phyloP scores from a whole-genome alignment of 2,888 invertebrate genomes.

The Cataglyphis rosenhaueri region DNA sequence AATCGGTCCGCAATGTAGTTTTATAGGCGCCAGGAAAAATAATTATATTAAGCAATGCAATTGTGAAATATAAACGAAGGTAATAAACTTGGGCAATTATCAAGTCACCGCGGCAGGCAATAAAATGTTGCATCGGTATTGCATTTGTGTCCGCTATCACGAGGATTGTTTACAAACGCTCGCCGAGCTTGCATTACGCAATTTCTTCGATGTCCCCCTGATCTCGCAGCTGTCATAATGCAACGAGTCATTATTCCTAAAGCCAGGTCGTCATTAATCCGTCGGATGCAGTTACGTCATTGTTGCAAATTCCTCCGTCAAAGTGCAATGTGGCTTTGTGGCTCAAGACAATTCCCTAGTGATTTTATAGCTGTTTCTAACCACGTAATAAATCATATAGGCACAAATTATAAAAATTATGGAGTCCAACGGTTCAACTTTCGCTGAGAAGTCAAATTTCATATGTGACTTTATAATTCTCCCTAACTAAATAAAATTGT shows the following conservation, averaged over 20 bases:
- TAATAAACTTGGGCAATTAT: slow-evolving; percentile 44
- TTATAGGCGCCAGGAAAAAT: not conserved
- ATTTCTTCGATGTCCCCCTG: slow-evolving; percentile 12
- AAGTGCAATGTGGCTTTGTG: slow-evolving; percentile 15
- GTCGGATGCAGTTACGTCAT: slow-evolving; percentile 25
- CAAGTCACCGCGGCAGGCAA: slow-evolving; percentile 5
- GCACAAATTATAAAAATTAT: slow-evolving; percentile 33
- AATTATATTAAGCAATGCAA: slow-evolving; percentile 17
- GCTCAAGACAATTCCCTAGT: not conserved
- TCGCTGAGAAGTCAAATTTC: slow-evolving; percentile 22
- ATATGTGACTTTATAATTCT: not conserved
- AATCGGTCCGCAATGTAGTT: not conserved
- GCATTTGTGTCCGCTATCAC: slow-evolving; percentile 20
- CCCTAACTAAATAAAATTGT: not conserved
- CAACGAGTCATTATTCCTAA: slow-evolving; percentile 41
- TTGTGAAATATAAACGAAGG: slow-evolving; percentile 23
- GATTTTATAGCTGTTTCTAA: slow-evolving; percentile 1
- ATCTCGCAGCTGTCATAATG: slow-evolving; percentile 46
- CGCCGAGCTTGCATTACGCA: slow-evolving; percentile 14
- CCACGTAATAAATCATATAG: slow-evolving; percentile 6
- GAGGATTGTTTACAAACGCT: slow-evolving; percentile 34
- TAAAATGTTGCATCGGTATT: slow-evolving; percentile 40
- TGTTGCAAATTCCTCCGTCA: slow-evolving; percentile 13
- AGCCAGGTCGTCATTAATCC: slow-evolving; percentile 39
- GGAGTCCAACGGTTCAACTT: slow-evolving; percentile 5